Evolutionary conservation across 92 coral and sea anemone genomes (phyloP).

Genomic region (Epizoanthus stellaris): DNA sequence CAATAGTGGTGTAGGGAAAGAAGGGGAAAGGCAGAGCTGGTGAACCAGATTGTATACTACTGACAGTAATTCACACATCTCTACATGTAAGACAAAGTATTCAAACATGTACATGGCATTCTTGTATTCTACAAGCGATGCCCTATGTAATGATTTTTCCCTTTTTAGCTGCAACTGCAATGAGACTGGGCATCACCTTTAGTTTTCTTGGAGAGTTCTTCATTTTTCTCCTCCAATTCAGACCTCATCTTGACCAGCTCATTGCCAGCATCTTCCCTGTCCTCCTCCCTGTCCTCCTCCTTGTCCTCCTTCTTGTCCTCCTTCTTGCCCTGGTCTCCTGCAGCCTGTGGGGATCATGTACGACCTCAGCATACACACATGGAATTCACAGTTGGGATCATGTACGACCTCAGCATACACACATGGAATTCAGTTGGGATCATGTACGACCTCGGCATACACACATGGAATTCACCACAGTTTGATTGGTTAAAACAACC

Average conservation of each 20-base stretch:
- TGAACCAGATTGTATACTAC: too few species aligned
- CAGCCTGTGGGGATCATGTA: background rate
- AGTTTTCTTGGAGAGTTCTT: conserved; percentile 74
- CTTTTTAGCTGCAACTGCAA: too few species aligned
- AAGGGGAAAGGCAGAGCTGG: too few species aligned
- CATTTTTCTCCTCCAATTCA: conserved; percentile 75
- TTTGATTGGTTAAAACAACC: too few species aligned
- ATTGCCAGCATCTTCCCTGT: conserved; percentile 50
- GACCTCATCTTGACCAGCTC: conserved; percentile 69
- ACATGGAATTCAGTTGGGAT: background rate
- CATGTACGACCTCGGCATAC: background rate
- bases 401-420: background rate
- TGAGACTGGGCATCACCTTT: conserved; percentile 63
- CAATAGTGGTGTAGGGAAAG: too few species aligned
- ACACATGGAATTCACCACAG: background rate
- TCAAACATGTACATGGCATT: background rate
- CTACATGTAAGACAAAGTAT: background rate
- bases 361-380: background rate
- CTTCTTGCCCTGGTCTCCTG: conserved; percentile 10
- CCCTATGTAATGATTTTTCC: too few species aligned
- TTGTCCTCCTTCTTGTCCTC: background rate
- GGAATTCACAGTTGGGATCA: background rate
- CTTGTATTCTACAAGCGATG: too few species aligned
- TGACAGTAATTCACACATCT: too few species aligned
- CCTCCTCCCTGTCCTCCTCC: conserved; percentile 40